Evolutionary conservation across 2,113 vertebrate species (phyloP).

Genomic region (Taxidea taxus): DNA sequence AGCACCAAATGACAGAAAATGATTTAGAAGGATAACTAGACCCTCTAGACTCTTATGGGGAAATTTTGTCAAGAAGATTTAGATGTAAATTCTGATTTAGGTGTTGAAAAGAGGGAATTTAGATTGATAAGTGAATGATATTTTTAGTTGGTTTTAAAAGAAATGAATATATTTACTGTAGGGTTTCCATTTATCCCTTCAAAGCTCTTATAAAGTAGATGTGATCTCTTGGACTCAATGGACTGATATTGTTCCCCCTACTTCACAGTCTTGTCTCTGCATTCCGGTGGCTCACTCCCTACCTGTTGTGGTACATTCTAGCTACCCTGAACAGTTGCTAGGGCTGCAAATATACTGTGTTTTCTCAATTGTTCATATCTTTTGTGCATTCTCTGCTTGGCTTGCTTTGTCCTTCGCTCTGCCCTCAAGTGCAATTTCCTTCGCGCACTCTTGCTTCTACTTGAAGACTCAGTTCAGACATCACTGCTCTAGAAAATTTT

Average conservation of each 20-base stretch:
- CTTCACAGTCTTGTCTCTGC: not conserved
- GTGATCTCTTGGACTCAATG: not conserved
- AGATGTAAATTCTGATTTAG: slow-evolving; percentile 22
- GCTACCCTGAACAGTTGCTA: not conserved
- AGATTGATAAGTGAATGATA: not conserved
- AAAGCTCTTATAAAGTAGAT: not conserved
- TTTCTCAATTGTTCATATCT: not conserved
- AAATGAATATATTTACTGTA: not conserved
- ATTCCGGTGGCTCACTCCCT: not conserved
- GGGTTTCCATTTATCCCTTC: not conserved
- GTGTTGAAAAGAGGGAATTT: not conserved
- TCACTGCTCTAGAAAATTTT: slow-evolving; percentile 6
- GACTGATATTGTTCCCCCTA: not conserved
- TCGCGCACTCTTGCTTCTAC: not conserved
- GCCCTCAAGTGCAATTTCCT: not conserved
- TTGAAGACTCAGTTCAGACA: not conserved
- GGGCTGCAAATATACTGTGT: not conserved
- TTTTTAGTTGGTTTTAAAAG: slow-evolving; percentile 48
- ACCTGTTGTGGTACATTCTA: not conserved
- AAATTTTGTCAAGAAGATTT: slow-evolving; percentile 36
- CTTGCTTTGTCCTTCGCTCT: not conserved
- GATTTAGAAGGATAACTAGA: not conserved
- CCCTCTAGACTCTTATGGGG: not conserved
- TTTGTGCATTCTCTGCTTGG: not conserved
- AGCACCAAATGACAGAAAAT: not conserved